These are phyloP conservation scores for Epistrophe grossulariae DNA, from an alignment of 2,888 invertebrate genomes.

Conservation along the genomic window DNA sequence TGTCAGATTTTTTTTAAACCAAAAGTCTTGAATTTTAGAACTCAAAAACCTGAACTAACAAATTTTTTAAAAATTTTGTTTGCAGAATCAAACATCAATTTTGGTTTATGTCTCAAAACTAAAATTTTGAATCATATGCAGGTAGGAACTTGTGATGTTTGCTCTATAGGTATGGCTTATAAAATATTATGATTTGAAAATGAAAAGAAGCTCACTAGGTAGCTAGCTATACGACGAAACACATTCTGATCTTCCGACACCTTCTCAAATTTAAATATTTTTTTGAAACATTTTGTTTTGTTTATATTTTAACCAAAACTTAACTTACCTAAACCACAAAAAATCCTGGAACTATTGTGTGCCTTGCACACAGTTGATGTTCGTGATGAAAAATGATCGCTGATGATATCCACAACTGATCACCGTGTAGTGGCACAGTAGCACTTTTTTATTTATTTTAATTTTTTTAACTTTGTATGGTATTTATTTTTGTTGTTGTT, in stretches of 20 bases:
- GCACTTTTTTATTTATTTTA: constrained; percentile 12
- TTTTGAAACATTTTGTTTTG: not conserved
- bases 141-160: too few relatives aligned
- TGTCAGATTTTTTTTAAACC: too few relatives aligned
- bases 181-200: too few relatives aligned
- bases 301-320: not conserved
- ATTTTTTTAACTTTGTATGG: constrained; percentile 7
- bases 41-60: too few relatives aligned
- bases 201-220: too few relatives aligned
- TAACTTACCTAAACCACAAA: constrained; percentile 68
- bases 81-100: too few relatives aligned
- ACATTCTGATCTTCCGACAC: not conserved
- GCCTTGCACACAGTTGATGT: constrained; percentile 43
- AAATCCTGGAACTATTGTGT: constrained; percentile 62
- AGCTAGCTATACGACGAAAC: not conserved
- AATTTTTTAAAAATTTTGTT: too few relatives aligned
- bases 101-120: too few relatives aligned
- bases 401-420: constrained; percentile 64
- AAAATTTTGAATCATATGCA: too few relatives aligned
- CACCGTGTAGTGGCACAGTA: constrained; percentile 44
- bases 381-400: constrained; percentile 44
- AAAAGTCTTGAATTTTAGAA: too few relatives aligned
- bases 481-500: constrained; percentile 14
- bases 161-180: too few relatives aligned
- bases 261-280: not conserved